A percentile compares a stretch with the other conserved stretches of the same genome.
These are phyloP conservation scores for Trididemnum clinides DNA, from an alignment of 23 tunicate genomes.

Conservation along the genomic window DNA sequence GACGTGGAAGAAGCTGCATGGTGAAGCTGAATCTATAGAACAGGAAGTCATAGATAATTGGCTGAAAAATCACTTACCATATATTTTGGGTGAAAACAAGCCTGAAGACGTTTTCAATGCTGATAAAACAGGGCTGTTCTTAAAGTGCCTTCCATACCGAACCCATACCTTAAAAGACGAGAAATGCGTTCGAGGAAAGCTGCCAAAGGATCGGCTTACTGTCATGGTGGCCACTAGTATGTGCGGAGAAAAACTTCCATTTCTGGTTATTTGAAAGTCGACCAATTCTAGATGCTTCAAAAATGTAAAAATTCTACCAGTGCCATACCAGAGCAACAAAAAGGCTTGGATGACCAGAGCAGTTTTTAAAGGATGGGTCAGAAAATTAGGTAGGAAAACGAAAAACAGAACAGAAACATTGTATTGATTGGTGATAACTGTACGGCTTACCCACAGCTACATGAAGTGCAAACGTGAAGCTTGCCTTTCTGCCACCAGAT, in stretches of 20 bases:
- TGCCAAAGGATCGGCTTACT: conserved; percentile 14
- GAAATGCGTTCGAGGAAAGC: neutral
- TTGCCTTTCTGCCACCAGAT: too few species aligned
- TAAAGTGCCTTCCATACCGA: too few species aligned
- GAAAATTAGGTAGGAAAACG: too few species aligned
- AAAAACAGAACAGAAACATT: neutral
- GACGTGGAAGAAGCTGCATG: neutral
- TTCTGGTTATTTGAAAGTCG: too few species aligned
- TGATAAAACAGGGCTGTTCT: too few species aligned
- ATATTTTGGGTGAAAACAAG: neutral
- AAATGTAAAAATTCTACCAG: too few species aligned
- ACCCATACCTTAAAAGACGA: conserved; percentile 16
- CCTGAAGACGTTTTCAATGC: too few species aligned
- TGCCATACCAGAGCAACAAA: too few species aligned
- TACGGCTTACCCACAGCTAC: neutral
- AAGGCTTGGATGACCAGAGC: neutral
- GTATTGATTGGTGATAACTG: neutral
- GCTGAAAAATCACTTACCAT: neutral
- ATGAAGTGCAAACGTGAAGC: neutral
- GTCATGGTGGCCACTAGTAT: conserved; percentile 20
- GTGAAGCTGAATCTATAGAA: neutral
- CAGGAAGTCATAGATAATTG: neutral
- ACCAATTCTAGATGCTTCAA: too few species aligned
- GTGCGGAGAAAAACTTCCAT: conserved; percentile 18
- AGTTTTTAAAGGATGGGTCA: neutral